Conservation (phyloP, 2,888 invertebrate species). For the Steinernema scapterisci region DNA sequence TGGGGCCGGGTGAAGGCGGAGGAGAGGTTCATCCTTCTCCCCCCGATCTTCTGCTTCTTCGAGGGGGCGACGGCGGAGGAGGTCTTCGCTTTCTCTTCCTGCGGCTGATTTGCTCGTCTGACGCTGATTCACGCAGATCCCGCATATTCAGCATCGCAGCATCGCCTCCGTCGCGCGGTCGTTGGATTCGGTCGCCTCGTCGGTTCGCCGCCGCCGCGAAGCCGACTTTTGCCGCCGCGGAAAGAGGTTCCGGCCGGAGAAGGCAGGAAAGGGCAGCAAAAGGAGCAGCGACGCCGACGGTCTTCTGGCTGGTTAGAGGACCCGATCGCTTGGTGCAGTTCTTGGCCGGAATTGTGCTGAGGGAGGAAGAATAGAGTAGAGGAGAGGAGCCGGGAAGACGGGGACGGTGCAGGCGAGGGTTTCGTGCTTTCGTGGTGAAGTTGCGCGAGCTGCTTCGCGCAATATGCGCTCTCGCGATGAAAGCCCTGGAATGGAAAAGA, state of each 20-base stretch:
- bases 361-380: background rate
- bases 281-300: constrained; percentile 21
- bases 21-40: constrained; percentile 6
- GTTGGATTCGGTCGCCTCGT: background rate
- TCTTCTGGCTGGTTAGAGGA: background rate
- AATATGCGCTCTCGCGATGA: constrained; percentile 16
- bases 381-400: background rate
- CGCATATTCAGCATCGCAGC: constrained; percentile 24
- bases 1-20: constrained; percentile 21
- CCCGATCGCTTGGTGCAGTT: background rate
- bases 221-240: background rate
- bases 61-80: background rate
- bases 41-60: background rate
- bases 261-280: constrained; percentile 3
- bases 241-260: background rate
- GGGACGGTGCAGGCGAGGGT: constrained; percentile 7
- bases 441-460: constrained; percentile 24
- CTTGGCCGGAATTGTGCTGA: background rate
- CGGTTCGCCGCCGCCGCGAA: constrained; percentile 29
- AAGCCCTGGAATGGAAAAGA: constrained; percentile 8
- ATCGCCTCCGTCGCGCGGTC: constrained; percentile 6
- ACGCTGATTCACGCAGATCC: background rate
- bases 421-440: background rate
- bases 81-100: constrained; percentile 13
- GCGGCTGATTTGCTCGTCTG: constrained; percentile 10